phyloP scores from a whole-genome alignment of 2,888 invertebrate species.

The Synanthedon formicaeformis region DNA sequence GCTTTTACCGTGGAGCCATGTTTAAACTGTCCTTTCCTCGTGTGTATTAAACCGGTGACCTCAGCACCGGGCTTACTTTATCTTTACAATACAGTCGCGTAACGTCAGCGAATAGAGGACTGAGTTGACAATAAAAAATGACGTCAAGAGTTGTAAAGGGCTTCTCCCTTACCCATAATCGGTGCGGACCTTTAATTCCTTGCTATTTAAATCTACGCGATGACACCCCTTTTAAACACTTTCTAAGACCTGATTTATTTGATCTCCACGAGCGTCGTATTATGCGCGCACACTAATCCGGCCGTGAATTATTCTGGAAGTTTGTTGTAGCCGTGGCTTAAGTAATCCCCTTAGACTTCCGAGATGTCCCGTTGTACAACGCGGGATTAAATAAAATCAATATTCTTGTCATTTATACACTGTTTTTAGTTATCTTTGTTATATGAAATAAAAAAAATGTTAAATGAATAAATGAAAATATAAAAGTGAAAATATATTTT shows the following conservation, averaged over 20 bases:
- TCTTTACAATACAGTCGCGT: background rate
- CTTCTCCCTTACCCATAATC: no score
- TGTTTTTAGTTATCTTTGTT: background rate
- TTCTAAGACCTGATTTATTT: slow-evolving; percentile 51
- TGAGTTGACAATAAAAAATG: no score
- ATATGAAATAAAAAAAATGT: no score
- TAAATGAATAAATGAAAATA: no score
- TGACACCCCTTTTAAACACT: slow-evolving; percentile 41
- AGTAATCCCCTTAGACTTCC: slow-evolving; percentile 37
- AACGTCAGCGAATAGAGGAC: background rate
- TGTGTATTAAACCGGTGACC: background rate
- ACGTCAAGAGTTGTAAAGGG: no score
- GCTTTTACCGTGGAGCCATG: no score
- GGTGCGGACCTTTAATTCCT: no score
- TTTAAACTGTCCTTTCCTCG: background rate
- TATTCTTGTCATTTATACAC: slow-evolving; percentile 1
- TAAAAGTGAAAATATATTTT: no score
- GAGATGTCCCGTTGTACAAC: slow-evolving; percentile 33
- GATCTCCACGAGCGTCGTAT: slow-evolving; percentile 28
- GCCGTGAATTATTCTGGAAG: slow-evolving; percentile 50
- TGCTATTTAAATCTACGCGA: slow-evolving; percentile 4
- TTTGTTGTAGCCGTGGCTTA: slow-evolving; percentile 46
- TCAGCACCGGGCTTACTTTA: background rate
- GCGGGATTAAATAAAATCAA: slow-evolving; percentile 11
- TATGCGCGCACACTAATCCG: slow-evolving; percentile 46